Evolutionary conservation across 2,113 vertebrate species (phyloP).

Genomic region (Brachirus orientalis): DNA sequence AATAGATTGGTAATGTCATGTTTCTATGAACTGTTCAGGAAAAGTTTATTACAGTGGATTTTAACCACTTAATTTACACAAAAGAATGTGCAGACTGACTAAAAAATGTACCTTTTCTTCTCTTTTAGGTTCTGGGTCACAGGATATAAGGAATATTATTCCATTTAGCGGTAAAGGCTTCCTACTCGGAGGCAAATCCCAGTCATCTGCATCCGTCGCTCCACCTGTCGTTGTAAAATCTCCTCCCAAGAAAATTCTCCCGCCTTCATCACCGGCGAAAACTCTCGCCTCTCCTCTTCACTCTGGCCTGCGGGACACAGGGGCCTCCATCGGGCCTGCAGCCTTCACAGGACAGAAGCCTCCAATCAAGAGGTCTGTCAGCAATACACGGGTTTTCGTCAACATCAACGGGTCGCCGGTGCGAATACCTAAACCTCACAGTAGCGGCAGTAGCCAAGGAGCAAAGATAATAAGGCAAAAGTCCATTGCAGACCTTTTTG

Average conservation of each 20-base stretch:
- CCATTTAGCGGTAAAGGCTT: slow-evolving; percentile 91
- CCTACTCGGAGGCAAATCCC: slow-evolving; percentile 80
- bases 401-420: slow-evolving; percentile 83
- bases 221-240: neutral
- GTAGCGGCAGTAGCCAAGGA: slow-evolving; percentile 3
- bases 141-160: slow-evolving; percentile 74
- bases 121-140: slow-evolving; percentile 64
- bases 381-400: slow-evolving; percentile 77
- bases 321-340: slow-evolving; percentile 1
- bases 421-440: slow-evolving; percentile 66
- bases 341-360: slow-evolving; percentile 10
- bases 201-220: slow-evolving; percentile 1
- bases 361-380: slow-evolving; percentile 73
- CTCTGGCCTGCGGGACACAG: neutral
- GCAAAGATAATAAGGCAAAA: slow-evolving; percentile 50
- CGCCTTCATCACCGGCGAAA: slow-evolving; percentile 21
- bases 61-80: too few relatives aligned
- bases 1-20: neutral
- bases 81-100: neutral
- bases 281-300: slow-evolving; percentile 9
- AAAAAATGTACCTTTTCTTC: slow-evolving; percentile 4
- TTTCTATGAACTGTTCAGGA: neutral
- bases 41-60: too few relatives aligned
- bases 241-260: slow-evolving; percentile 22
- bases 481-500: slow-evolving; percentile 71